Evolutionary conservation across 2,113 vertebrate species (phyloP).

Genomic region (Sigmodon hispidus): DNA sequence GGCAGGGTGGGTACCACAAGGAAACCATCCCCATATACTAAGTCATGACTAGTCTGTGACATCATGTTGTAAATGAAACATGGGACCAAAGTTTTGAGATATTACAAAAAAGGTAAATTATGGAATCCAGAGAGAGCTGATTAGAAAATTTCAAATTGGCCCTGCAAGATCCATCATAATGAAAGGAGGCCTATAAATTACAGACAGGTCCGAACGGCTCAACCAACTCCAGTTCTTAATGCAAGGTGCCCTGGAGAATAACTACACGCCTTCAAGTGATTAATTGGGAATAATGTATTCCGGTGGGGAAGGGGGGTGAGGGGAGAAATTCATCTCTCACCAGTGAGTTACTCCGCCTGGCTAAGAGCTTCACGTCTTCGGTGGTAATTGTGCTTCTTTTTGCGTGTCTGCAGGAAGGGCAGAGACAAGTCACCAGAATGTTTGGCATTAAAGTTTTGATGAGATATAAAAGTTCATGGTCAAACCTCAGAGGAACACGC

Average conservation of each 20-base stretch:
- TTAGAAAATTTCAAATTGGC: conserved; percentile 71
- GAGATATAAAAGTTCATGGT: background rate
- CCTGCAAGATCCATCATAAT: conserved; percentile 55
- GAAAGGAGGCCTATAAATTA: conserved; percentile 57
- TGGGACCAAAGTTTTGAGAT: conserved; percentile 39
- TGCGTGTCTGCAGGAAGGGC: conserved; percentile 88
- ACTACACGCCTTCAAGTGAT: conserved; percentile 35
- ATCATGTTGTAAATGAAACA: background rate
- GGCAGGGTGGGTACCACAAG: background rate
- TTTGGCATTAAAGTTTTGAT: conserved; percentile 24
- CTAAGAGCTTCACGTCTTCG: conserved; percentile 95
- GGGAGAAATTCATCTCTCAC: conserved; percentile 86
- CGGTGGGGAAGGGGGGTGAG: conserved; percentile 55
- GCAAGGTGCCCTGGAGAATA: conserved; percentile 71
- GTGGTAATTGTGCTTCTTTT: conserved; percentile 91
- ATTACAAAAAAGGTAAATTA: conserved; percentile 59
- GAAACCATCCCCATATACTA: background rate
- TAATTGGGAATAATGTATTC: conserved; percentile 67
- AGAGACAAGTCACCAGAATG: background rate
- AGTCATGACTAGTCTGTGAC: background rate
- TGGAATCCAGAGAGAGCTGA: conserved; percentile 60
- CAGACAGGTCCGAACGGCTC: conserved; percentile 57
- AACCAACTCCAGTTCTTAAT: conserved; percentile 48
- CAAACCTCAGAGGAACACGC: background rate
- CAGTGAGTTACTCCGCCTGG: conserved; percentile 92